Conservation (phyloP, 2,113 vertebrate species). For the Rhinopithecus roxellana region DNA sequence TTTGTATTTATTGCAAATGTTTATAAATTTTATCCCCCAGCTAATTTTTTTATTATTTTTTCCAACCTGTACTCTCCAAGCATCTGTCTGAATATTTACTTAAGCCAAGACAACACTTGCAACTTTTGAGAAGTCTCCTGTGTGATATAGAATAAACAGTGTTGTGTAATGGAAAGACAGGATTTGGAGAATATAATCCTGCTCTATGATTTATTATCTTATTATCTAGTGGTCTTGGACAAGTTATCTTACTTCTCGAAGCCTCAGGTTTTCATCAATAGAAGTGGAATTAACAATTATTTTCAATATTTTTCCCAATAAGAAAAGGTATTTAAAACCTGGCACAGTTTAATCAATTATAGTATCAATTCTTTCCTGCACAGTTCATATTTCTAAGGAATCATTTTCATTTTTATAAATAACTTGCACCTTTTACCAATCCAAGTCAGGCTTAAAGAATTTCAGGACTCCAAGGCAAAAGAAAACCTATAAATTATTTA, state of each 20-base stretch:
- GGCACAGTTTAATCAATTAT: not conserved
- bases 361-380: not conserved
- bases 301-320: not conserved
- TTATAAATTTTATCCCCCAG: not conserved
- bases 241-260: not conserved
- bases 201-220: not conserved
- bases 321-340: not conserved
- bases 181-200: not conserved
- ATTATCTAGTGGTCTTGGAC: not conserved
- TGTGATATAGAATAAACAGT: not conserved
- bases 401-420: not conserved
- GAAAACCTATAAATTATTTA: conserved; percentile 3
- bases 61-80: not conserved
- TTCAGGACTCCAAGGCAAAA: not conserved
- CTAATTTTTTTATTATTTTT: not conserved
- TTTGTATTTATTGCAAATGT: not conserved
- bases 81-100: not conserved
- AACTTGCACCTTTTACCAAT: not conserved
- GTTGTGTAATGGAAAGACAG: not conserved
- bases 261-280: not conserved
- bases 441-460: not conserved
- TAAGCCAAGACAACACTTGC: not conserved
- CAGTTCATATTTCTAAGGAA: not conserved
- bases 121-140: not conserved
- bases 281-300: not conserved